Evolutionary conservation across 2,888 invertebrate species (phyloP).

Genomic region (Nycteola revayana): DNA sequence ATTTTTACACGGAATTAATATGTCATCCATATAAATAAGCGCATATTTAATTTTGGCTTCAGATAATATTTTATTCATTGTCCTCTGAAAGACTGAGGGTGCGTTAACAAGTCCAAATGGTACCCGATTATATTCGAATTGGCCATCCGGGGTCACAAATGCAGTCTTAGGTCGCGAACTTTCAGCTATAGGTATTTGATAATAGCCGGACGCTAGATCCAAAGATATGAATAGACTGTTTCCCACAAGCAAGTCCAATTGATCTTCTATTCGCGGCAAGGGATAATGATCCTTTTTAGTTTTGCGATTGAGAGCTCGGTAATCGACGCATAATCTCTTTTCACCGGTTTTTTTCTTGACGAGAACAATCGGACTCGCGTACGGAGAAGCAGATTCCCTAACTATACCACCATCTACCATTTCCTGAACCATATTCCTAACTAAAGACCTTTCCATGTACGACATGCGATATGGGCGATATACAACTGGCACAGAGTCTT

Average conservation of each 20-base stretch:
- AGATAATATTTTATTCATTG: constrained; percentile 4
- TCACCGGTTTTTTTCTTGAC: constrained; percentile 2
- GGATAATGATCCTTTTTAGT: constrained; percentile 6
- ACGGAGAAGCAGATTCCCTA: constrained; percentile 1
- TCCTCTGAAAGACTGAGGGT: constrained; percentile 4
- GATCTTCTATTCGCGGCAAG: constrained; percentile 1
- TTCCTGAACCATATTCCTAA: constrained; percentile 4
- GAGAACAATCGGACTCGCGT: constrained; percentile 2
- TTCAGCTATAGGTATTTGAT: background rate
- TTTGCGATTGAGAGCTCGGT: constrained; percentile 2
- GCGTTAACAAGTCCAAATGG: constrained; percentile 7
- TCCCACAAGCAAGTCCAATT: constrained; percentile 1
- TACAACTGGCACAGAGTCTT: constrained; percentile 2
- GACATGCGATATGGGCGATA: constrained; percentile 7
- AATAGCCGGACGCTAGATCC: constrained; percentile 1
- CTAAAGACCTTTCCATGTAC: constrained; percentile 2
- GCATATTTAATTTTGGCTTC: constrained; percentile 6
- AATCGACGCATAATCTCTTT: constrained; percentile 1
- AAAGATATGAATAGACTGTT: constrained; percentile 3
- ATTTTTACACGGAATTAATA: constrained; percentile 12
- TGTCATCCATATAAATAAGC: constrained; percentile 18
- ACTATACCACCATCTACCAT: background rate
- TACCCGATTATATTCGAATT: constrained; percentile 3
- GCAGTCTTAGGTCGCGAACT: background rate
- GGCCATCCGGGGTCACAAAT: background rate